These are phyloP conservation scores for Theretra japonica DNA, from an alignment of 2,888 invertebrate genomes.

Conservation along the genomic window DNA sequence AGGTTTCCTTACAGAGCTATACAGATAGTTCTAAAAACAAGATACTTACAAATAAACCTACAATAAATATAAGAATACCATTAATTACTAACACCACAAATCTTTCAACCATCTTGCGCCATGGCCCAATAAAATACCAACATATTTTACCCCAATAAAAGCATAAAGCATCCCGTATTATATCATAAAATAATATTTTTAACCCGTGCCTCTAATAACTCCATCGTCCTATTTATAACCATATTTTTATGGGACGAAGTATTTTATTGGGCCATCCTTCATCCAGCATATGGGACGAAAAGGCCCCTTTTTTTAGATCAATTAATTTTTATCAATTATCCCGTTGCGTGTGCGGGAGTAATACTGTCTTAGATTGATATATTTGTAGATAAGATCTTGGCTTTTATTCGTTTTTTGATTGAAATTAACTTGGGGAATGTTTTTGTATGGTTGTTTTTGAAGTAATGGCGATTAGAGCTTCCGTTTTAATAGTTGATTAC, in stretches of 20 bases:
- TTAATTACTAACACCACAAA: background rate
- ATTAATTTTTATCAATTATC: conserved; percentile 31
- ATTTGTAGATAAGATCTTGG: conserved; percentile 13
- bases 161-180: background rate
- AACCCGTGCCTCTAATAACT: conserved; percentile 59
- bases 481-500: too few species aligned
- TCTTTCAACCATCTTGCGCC: background rate
- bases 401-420: conserved; percentile 19
- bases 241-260: conserved; percentile 61
- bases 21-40: too few species aligned
- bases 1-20: too few species aligned
- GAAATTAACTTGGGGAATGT: background rate
- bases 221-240: conserved; percentile 59
- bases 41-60: too few species aligned
- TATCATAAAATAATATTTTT: conserved; percentile 49
- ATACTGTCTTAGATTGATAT: conserved; percentile 19
- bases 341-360: conserved; percentile 24
- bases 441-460: background rate
- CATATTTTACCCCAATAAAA: conserved; percentile 13
- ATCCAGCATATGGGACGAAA: conserved; percentile 50
- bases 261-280: conserved; percentile 63
- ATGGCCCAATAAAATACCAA: background rate
- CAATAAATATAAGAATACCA: too few species aligned
- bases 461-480: background rate
- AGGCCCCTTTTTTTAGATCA: conserved; percentile 20